These are phyloP conservation scores for Varanus salvator DNA, from an alignment of 2,113 vertebrate genomes.

Conservation along the genomic window DNA sequence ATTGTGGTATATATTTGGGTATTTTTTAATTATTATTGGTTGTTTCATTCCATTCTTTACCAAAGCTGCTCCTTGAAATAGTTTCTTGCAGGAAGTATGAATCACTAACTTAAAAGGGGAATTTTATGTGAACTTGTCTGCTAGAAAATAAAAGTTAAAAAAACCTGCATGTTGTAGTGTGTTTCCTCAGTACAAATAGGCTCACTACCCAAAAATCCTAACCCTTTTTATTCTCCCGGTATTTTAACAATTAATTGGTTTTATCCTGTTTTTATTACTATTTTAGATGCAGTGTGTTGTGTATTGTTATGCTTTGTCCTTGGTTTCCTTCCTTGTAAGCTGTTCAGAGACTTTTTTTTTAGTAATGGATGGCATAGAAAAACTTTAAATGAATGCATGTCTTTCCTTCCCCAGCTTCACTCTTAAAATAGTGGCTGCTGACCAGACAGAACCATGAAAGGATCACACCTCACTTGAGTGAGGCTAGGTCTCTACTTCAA, in stretches of 20 bases:
- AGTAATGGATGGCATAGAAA: no score
- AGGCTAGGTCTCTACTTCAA: no score
- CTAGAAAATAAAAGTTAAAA: constrained; percentile 82
- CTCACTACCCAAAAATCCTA: not conserved
- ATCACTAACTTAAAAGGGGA: constrained; percentile 87
- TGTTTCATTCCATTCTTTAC: constrained; percentile 85
- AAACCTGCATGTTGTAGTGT: constrained; percentile 59
- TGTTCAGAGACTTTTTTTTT: no score
- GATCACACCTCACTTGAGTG: not conserved
- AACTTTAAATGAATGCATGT: no score
- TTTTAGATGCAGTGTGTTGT: no score
- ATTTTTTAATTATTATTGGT: constrained; percentile 68
- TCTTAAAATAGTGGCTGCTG: not conserved
- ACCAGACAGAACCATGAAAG: not conserved
- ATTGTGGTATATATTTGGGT: constrained; percentile 55
- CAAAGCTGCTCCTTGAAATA: constrained; percentile 87
- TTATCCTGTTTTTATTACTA: no score
- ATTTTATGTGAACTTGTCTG: constrained; percentile 85
- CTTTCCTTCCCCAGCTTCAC: not conserved
- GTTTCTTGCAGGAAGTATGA: constrained; percentile 79
- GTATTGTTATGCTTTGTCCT: no score
- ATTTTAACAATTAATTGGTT: no score
- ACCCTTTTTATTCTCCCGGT: not conserved
- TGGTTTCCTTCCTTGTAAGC: no score
- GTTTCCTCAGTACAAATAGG: not conserved